Evolutionary conservation across 1,140 invertebrate species (phyloP), one percentile per base, ranked within the genome.

Genomic region (Acromyrmex heyeri): DNA sequence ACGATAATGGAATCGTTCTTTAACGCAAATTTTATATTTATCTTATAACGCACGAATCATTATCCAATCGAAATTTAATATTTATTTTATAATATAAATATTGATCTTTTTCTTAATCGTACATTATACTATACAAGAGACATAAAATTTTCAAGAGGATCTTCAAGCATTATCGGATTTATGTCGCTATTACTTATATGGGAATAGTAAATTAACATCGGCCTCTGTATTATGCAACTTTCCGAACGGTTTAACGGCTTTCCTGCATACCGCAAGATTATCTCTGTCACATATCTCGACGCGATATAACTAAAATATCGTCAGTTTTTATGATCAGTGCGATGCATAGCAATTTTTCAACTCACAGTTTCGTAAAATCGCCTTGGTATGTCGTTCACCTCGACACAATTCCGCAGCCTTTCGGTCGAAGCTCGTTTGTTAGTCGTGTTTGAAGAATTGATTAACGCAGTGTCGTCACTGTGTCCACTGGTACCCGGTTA

Each of bases 371-470:
- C 44, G 14, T 86, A 65, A 83, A 86, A 77, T 76, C 57, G 12
- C 12, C 1, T 2, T n/a, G 77, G 88, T 83, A 85, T 90, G 83
- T 75, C 61, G 85, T 65, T 90, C 81, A 57, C 89, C 90, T 83
- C 77, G 90, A 91, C 88, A 86, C 62, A 21, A 87, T 82, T 86
- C 67, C 69, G 38, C 48, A 59, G 38, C 24, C 38, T 50, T 72
- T 59, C 69, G 27, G 61, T 86, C 53, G 48, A 75, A 85, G 72
- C 78, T 69, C 78, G 62, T 87, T 87, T 12, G 64, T 87, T 82
- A 53, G 44, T 75, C 73, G 72, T n/a, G n/a, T n/a, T n/a, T n/a
- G n/a, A 91, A 48, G 69, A 86, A 82, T 88, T 61, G 70, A 90
- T 91, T 88, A 88, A 77, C 89, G 48, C 57, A n/a, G 59, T n/a